Conservation (phyloP, 2,113 vertebrate genomes). For the Mungos mungo region DNA sequence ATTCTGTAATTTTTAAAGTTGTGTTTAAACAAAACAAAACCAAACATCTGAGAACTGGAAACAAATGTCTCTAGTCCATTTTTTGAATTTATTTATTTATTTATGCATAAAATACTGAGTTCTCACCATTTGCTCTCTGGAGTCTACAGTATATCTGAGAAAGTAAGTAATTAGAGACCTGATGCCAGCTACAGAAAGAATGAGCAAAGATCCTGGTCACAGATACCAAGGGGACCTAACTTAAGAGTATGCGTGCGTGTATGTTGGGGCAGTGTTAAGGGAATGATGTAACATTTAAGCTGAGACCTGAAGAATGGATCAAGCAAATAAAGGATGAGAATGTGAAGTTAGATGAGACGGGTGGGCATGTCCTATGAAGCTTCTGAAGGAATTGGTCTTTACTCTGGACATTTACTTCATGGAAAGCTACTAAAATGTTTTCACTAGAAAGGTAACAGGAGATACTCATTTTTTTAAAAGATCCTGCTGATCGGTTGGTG, state of each 20-base stretch:
- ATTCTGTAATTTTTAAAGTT: conserved; percentile 53
- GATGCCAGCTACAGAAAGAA: background rate
- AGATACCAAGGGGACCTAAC: background rate
- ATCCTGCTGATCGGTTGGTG: background rate
- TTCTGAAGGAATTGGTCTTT: background rate
- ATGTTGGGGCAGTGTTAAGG: background rate
- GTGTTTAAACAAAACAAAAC: conserved; percentile 63
- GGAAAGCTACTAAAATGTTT: background rate
- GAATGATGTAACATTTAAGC: background rate
- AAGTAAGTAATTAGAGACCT: background rate
- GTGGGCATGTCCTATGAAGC: background rate
- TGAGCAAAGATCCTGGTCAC: background rate
- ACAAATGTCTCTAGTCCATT: conserved; percentile 2
- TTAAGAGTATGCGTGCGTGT: background rate
- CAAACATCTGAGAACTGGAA: conserved; percentile 58
- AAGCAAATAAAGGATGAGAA: background rate
- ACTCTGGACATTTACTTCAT: background rate
- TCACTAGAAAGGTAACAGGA: background rate
- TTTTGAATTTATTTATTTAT: background rate
- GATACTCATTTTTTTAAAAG: background rate
- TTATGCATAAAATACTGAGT: background rate
- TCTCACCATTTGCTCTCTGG: background rate
- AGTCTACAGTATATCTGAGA: background rate
- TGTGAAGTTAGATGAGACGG: background rate
- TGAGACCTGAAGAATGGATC: background rate